Percentiles rank a stretch among this genome's conserved stretches.
Evolutionary conservation across 2,888 invertebrate species (phyloP).

Genomic region (Drosophila diplacantha): DNA sequence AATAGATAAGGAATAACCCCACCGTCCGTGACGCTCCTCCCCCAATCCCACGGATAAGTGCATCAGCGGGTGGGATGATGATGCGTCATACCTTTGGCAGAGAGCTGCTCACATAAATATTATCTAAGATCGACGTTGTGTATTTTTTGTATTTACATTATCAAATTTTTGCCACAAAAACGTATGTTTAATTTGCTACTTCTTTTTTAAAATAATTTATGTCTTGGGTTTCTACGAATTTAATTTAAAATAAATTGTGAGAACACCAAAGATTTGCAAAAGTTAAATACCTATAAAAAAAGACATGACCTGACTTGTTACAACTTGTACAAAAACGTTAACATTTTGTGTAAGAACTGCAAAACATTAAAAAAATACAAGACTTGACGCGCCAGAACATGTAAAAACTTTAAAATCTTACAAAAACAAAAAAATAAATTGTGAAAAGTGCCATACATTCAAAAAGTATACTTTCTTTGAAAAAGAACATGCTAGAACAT

Average conservation of each 20-base stretch:
- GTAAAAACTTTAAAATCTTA: not conserved
- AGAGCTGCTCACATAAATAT: not conserved
- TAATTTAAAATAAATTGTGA: not conserved
- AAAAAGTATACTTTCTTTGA: not conserved
- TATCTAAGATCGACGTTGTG: not conserved
- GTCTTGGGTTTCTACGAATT: not conserved
- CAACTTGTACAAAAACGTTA: not conserved
- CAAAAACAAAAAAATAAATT: not conserved
- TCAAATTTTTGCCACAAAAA: not conserved
- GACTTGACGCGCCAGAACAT: not conserved
- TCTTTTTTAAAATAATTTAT: not conserved
- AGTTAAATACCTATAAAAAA: not conserved
- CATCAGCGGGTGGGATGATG: constrained; percentile 10
- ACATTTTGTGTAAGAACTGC: not conserved
- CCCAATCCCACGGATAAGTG: not conserved
- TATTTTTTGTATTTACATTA: not conserved
- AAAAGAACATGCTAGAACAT: not conserved
- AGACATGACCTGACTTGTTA: not conserved
- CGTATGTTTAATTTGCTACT: not conserved
- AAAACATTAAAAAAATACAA: not conserved
- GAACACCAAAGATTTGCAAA: not conserved
- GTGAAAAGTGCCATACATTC: not conserved
- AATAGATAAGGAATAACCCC: constrained; percentile 9
- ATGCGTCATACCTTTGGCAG: constrained; percentile 20
- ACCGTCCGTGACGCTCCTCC: not conserved